Percentiles rank a stretch among this genome's conserved stretches.
Evolutionary conservation across 2,113 vertebrate genomes (phyloP).

Genomic region (Grantiella picta): DNA sequence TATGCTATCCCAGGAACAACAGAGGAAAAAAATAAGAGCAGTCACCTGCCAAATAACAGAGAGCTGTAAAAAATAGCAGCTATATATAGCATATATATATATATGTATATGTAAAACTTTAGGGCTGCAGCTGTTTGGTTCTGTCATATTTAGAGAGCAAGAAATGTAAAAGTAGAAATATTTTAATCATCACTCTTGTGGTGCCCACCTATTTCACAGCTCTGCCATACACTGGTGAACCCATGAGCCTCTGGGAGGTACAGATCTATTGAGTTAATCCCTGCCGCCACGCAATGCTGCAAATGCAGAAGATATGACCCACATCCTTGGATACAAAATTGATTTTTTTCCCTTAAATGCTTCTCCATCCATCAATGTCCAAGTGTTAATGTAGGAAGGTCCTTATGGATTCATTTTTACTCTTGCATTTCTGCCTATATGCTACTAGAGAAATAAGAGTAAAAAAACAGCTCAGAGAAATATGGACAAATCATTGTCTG

Average conservation of each 20-base stretch:
- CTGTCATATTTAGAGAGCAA: not conserved
- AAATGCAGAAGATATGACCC: not conserved
- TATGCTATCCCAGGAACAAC: not conserved
- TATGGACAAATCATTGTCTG: not conserved
- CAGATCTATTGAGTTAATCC: not conserved
- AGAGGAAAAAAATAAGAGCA: not conserved
- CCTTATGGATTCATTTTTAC: not conserved
- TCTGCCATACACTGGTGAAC: not conserved
- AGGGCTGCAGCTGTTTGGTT: not conserved
- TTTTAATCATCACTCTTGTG: not conserved
- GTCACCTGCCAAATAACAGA: not conserved
- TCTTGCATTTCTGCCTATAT: not conserved
- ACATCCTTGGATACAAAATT: not conserved
- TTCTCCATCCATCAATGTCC: constrained; percentile 11
- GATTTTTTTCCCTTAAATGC: not conserved
- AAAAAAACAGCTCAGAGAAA: not conserved
- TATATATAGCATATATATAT: not conserved
- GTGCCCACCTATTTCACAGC: not conserved
- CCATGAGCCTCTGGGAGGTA: not conserved
- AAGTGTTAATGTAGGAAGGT: not conserved
- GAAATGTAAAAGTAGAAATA: not conserved
- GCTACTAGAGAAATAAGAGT: not conserved
- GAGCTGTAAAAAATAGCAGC: not conserved
- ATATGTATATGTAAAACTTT: not conserved
- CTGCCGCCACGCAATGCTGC: accelerated